Percentiles rank a stretch among this genome's conserved stretches.
Conservation (phyloP, 2,888 invertebrate species). For the Strigamia crassipes region DNA sequence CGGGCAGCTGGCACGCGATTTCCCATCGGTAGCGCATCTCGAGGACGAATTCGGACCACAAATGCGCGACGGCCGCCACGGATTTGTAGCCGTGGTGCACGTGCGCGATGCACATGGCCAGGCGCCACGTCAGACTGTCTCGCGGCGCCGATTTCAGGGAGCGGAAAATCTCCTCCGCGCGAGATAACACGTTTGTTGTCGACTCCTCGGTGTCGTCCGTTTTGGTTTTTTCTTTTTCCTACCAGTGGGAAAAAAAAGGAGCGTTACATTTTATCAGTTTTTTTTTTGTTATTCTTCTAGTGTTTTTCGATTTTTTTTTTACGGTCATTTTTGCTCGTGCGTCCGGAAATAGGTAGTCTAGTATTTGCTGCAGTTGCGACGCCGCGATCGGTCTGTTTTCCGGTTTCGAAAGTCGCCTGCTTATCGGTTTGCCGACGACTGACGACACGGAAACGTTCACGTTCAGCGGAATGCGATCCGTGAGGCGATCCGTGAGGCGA, state of each 20-base stretch:
- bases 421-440: conserved; percentile 62
- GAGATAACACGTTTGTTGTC: neutral
- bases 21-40: conserved; percentile 92
- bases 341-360: conserved; percentile 87
- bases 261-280: neutral
- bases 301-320: neutral
- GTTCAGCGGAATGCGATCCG: conserved; percentile 66
- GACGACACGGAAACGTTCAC: conserved; percentile 54
- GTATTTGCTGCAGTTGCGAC: conserved; percentile 73
- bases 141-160: conserved; percentile 76
- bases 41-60: conserved; percentile 92
- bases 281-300: neutral
- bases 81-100: conserved; percentile 76
- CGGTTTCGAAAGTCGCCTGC: conserved; percentile 48
- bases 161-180: neutral
- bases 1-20: conserved; percentile 74
- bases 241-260: neutral
- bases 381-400: conserved; percentile 77
- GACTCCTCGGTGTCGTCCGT: neutral
- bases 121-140: conserved; percentile 79
- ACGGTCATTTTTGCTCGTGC: conserved; percentile 59
- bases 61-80: conserved; percentile 71
- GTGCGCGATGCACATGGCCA: conserved; percentile 75
- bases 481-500: conserved; percentile 80
- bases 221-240: conserved; percentile 14